These are phyloP conservation scores for Eciton burchellii DNA, from an alignment of 1,140 invertebrate genomes.

Conservation along the genomic window DNA sequence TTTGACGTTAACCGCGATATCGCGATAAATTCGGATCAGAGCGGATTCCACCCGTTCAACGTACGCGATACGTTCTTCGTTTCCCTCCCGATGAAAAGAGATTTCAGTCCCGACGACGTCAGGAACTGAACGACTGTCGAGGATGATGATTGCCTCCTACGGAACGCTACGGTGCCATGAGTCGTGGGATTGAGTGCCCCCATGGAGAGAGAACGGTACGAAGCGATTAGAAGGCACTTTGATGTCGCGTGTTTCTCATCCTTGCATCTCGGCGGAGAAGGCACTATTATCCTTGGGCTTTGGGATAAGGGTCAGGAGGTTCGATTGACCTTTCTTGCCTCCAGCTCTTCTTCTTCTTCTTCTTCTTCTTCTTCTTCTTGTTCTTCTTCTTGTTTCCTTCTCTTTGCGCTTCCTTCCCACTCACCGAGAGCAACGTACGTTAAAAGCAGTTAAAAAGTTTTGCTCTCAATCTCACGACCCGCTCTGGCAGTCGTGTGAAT, in stretches of 20 bases:
- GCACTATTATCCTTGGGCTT: slow-evolving; percentile 58
- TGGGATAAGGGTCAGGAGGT: slow-evolving; percentile 28
- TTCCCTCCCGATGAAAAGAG: slow-evolving; percentile 1
- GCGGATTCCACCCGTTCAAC: no score
- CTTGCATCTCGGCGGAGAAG: slow-evolving; percentile 13
- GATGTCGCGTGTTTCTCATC: slow-evolving; percentile 39
- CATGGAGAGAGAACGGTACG: slow-evolving; percentile 44
- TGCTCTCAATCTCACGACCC: slow-evolving; percentile 72
- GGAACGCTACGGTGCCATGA: neutral
- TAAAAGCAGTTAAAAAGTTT: slow-evolving; percentile 71
- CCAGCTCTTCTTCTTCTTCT: neutral
- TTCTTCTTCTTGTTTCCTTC: no score
- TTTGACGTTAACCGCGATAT: neutral
- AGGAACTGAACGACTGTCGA: no score
- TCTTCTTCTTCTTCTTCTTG: neutral
- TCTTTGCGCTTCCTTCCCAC: slow-evolving; percentile 1
- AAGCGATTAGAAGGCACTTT: slow-evolving; percentile 68
- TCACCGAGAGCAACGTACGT: slow-evolving; percentile 35
- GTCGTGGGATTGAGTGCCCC: slow-evolving; percentile 38
- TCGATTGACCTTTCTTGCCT: slow-evolving; percentile 35
- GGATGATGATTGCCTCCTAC: slow-evolving; percentile 38
- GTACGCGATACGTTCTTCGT: neutral
- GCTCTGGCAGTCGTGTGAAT: slow-evolving; percentile 42
- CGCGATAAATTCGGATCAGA: neutral
- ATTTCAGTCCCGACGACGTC: slow-evolving; percentile 7